phyloP scores from a whole-genome alignment of 2,888 invertebrate genomes.

The Cryptosula pallasiana region DNA sequence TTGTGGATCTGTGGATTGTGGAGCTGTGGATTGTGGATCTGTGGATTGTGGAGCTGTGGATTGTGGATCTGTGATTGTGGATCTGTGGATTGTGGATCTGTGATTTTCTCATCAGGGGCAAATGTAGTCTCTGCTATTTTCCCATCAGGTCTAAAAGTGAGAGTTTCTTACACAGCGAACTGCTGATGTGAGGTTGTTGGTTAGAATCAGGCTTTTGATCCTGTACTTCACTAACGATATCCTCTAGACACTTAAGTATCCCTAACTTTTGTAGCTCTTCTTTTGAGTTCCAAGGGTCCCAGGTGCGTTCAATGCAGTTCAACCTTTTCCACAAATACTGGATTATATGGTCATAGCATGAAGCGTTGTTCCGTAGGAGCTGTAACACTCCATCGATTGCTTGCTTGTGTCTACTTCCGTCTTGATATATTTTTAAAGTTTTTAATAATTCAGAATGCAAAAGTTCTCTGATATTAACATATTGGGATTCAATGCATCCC shows the following conservation, averaged over 20 bases:
- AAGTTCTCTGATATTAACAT: background rate
- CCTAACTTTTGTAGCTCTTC: background rate
- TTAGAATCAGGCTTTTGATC: background rate
- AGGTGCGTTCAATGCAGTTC: too few species aligned
- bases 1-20: too few species aligned
- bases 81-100: too few species aligned
- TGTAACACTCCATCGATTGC: background rate
- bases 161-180: background rate
- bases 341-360: background rate
- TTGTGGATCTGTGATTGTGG: too few species aligned
- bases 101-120: too few species aligned
- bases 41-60: too few species aligned
- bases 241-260: background rate
- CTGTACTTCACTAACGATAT: background rate
- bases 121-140: too few species aligned
- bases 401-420: background rate
- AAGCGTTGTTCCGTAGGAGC: background rate
- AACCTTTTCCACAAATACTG: too few species aligned
- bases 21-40: too few species aligned
- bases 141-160: background rate
- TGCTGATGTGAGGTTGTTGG: background rate
- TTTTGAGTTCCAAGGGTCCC: too few species aligned
- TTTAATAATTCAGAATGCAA: background rate
- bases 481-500: too few species aligned
- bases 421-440: background rate